Evolutionary conservation across 1,140 invertebrate species (phyloP).

Genomic region (Aphelenchoides besseyi): DNA sequence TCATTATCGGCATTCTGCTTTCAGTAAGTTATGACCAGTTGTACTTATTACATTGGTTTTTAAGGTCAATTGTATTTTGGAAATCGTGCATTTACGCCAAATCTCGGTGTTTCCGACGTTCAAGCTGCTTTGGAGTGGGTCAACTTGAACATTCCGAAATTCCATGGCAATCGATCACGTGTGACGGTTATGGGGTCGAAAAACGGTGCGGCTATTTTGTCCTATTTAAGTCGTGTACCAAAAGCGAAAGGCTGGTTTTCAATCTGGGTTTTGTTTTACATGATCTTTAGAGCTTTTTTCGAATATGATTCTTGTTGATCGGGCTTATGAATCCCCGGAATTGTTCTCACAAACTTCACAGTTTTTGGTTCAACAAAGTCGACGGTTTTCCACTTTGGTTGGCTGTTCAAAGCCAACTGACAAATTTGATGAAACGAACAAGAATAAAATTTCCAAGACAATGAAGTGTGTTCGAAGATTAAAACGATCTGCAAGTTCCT

Average conservation of each 20-base stretch:
- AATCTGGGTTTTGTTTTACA: no score
- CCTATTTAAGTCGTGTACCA: constrained; percentile 7
- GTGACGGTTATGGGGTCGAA: constrained; percentile 1
- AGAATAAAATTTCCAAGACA: not conserved
- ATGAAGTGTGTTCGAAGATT: not conserved
- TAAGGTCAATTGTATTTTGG: not conserved
- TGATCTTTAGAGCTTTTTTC: constrained; percentile 5
- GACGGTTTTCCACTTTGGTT: not conserved
- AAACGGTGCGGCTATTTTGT: not conserved
- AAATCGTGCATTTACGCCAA: not conserved
- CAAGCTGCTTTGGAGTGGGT: constrained; percentile 6
- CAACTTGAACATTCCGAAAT: not conserved
- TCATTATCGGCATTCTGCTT: not conserved
- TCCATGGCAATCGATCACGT: not conserved
- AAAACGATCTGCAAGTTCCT: not conserved
- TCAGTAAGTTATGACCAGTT: not conserved
- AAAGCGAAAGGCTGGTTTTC: not conserved
- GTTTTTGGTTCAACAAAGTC: not conserved
- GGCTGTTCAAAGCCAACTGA: not conserved
- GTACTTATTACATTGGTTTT: not conserved
- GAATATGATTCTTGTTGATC: not conserved
- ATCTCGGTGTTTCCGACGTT: constrained; percentile 4
- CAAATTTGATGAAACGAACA: not conserved
- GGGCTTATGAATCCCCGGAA: not conserved
- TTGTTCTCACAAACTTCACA: not conserved